A percentile compares a stretch with the other conserved stretches of the same genome.
Evolutionary conservation across 2,113 vertebrate genomes (phyloP).

Genomic region (Camelus dromedarius): DNA sequence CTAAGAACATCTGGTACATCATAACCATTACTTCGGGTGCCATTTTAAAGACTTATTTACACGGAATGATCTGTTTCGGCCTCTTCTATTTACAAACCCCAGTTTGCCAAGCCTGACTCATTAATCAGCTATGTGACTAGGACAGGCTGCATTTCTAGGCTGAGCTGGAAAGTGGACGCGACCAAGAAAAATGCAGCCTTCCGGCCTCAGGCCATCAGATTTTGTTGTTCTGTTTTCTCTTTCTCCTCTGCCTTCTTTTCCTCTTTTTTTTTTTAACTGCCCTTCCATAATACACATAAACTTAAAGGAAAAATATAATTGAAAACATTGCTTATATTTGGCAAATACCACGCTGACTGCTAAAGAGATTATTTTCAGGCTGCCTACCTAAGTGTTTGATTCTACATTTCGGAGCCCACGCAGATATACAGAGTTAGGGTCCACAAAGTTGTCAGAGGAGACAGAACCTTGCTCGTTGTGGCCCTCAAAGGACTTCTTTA

Average conservation of each 20-base stretch:
- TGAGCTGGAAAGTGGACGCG: not conserved
- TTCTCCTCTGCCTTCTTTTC: not conserved
- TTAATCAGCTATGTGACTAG: not conserved
- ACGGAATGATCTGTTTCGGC: not conserved
- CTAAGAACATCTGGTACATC: not conserved
- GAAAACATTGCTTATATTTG: not conserved
- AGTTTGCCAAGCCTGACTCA: slow-evolving; percentile 37
- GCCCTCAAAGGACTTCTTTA: not conserved
- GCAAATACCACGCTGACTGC: not conserved
- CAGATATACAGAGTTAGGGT: not conserved
- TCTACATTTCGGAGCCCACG: not conserved
- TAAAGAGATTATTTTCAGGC: not conserved
- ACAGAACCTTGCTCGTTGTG: not conserved
- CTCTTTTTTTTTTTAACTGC: not conserved
- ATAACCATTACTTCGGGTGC: not conserved
- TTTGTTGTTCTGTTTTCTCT: not conserved
- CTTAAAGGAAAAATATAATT: not conserved
- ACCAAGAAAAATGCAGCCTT: not conserved
- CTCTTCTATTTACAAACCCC: slow-evolving; percentile 53
- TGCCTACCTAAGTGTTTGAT: not conserved
- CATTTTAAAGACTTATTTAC: slow-evolving; percentile 23
- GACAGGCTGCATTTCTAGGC: not conserved
- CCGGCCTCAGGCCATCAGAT: not conserved
- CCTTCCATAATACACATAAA: not conserved
- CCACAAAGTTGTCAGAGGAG: not conserved